Base-by-base conservation (phyloP, 2,888 invertebrate species). In the Crioceris asparagi region DNA sequence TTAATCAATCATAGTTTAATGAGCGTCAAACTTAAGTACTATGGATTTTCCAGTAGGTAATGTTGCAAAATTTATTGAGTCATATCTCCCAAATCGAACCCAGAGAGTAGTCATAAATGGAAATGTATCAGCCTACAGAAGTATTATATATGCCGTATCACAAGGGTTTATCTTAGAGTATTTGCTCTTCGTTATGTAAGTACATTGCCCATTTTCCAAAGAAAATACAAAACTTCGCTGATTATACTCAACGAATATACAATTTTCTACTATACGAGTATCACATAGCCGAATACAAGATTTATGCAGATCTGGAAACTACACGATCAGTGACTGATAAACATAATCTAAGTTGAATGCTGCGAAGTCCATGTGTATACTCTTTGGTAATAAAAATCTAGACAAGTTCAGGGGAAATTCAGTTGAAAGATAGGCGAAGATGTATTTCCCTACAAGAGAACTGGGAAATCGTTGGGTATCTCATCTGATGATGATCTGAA, bases 161-260 rank as follows among this genome's bases (percentile, higher is more conserved):
- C 34, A 34, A n/a, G 26, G 34, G 2, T 34, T 26, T 6, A 15
- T 34, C 12, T n/a, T 34, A 7, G 34, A 26, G n/a, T 26, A 15
- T 4, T n/a, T 26, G 14, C 17, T 34, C 2, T 34, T 34, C 4
- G 4, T 34, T 5, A 3, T 34, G n/a, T n/a, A n/a, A n/a, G 11
- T 34, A 34, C 16, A 34, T 26, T 12, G 2, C 21, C 10, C 29
- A 35, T 29, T 14, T 35, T 7, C 10, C 18, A 8, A 36, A 29
- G 3, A 2, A 7, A 4, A 6, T 3, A 7, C 29, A 29, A 4
- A 8, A 10, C 3, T 36, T 17, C 29, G 29, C 36, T 17, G 36
- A 36, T 16, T 29, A 36, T 14, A 36, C 17, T 5, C 36, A 36
- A 17, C 3, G 29, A 5, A 16, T 12, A 12, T 18, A 29, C 15